Evolutionary conservation across 1,140 invertebrate species (phyloP), one percentile per base, ranked within the genome.

Genomic region (Nixonia krombeini): DNA sequence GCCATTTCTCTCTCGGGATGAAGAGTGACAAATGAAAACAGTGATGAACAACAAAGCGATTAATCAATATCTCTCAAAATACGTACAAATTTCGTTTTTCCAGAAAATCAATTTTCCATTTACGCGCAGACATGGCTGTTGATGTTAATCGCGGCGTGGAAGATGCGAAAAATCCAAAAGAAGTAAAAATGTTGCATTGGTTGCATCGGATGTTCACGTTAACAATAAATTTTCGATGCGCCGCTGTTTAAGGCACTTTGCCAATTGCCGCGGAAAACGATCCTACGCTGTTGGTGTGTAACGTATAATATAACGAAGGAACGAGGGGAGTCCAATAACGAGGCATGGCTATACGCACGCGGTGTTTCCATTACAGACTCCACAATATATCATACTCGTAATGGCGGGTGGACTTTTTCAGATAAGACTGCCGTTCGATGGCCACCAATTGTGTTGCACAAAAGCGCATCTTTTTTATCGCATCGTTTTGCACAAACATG

Each of bases 331-430:
- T 63, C 50, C 35, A 13, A 37, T 64, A 64, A 64, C 61, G 52
- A 64, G 46, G 16, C 40, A 25, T 13, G 40, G 23, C 12, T 42
- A 12, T 26, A 15, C 40, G 18, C 40, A 10, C 40, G 42, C 37
- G 31, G 49, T 64, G 29, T 56, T 56, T 51, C 46, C 31, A 56
- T 56, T 51, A 56, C 46, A 26, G 17, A 17, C 38, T 56, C 23
- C 33, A 45, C 61, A 56, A 55, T 64, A 64, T 64, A 64, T 56
- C 51, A 56, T 51, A 56, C 40, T 47, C 41, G 44, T 56, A 64
- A 56, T 64, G 26, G 35, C 52, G 21, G 29, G 21, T 10, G 28
- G 38, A 56, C 46, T 56, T 56, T 64, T 64, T 47, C 51, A 10
- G 31, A 18, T 38, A 45, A 26, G 23, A 41, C 40, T 40, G 15